Base-by-base conservation (phyloP, 2,113 vertebrate species). In the Litocranius walleri region DNA sequence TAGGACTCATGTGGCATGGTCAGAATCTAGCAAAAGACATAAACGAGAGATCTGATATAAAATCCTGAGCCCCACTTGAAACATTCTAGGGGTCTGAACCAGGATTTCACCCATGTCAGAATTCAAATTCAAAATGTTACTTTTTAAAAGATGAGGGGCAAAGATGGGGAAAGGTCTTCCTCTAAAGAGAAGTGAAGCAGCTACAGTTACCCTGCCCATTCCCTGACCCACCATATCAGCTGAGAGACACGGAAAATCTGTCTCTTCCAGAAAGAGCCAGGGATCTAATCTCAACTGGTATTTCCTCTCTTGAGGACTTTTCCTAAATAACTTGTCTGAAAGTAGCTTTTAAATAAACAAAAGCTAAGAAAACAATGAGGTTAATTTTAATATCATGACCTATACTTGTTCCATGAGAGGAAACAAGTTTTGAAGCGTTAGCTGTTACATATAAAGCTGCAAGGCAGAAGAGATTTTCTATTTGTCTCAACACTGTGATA, bases 271-370 rank as follows among this genome's bases (percentile, higher is more conserved):
- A 78, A 95, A 71, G 30, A 90, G 80, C 8, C 33, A 45, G 12
- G 57, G 59, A 81, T 87, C 40, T 45, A 52, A 87, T 61, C 43
- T 82, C 86, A 90, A 93, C 19, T 62, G 57, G n/a, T 59, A 81
- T 85, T 86, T 85, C 62, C 36, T 87, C 71, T 95, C 80, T 71
- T 83, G 45, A 78, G 21, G 25, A 80, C 43, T 57, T 87, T 67
- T 86, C 50, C 43, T 81, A 95, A 90, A 90, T 92, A 95, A 85
- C 25, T 82, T 36, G 67, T 48, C 67, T 92, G 59, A 71, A 93
- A 90, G 43, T 61, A 52, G 29, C 80, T 90, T 90, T 90, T 80
- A 80, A 93, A 81, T 93, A 95, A 92, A 52, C 16, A 74, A 90
- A 50, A 93, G 52, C 52, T 71, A 97, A 71, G 71, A 54, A 86